Evolutionary conservation across 2,797 vertebrate species (phyloP).

Genomic region (Myioborus miniatus): DNA sequence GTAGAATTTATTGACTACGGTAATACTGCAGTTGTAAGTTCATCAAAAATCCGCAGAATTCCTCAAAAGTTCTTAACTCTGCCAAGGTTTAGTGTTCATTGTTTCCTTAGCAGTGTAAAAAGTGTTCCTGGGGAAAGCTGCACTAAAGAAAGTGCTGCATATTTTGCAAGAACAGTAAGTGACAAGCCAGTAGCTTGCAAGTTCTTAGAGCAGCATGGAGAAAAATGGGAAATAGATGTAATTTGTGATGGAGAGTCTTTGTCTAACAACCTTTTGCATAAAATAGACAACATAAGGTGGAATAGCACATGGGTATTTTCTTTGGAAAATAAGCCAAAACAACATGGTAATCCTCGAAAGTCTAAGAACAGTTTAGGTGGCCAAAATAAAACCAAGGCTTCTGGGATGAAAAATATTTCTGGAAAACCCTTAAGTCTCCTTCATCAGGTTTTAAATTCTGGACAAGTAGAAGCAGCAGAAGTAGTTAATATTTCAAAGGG

Average conservation of each 20-base stretch:
- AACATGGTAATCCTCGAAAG: not conserved
- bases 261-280: slow-evolving; percentile 37
- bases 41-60: slow-evolving; percentile 76
- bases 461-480: slow-evolving; percentile 70
- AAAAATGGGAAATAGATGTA: slow-evolving; percentile 82
- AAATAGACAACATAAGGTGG: not conserved
- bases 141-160: slow-evolving; percentile 25
- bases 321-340: not conserved
- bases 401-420: not conserved
- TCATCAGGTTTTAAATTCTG: slow-evolving; percentile 52
- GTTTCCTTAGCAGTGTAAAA: slow-evolving; percentile 75
- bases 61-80: slow-evolving; percentile 72
- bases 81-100: slow-evolving; percentile 80
- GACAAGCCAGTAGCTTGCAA: slow-evolving; percentile 78
- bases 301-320: not conserved
- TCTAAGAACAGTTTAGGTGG: not conserved
- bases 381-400: not conserved
- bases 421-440: not conserved
- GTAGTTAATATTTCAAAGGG: slow-evolving; percentile 70
- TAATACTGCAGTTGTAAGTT: slow-evolving; percentile 75
- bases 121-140: slow-evolving; percentile 34
- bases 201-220: slow-evolving; percentile 75
- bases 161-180: slow-evolving; percentile 73
- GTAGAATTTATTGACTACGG: slow-evolving; percentile 91
- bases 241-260: slow-evolving; percentile 61